Evolutionary conservation across 1,140 invertebrate species (phyloP).

Genomic region (Zaprionus lachaisei): DNA sequence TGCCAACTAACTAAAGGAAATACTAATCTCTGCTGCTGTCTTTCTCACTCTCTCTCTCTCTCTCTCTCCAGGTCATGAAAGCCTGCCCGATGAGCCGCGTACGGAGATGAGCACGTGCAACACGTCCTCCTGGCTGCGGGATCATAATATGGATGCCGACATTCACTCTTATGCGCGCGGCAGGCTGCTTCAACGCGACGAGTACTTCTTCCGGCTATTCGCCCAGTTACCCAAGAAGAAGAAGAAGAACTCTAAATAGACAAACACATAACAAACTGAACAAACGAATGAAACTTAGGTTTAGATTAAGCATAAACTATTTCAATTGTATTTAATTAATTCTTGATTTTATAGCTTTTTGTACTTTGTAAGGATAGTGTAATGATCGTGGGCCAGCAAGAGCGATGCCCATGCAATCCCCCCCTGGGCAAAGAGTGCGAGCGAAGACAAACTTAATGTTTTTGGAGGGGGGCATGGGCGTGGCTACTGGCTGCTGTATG

Average conservation of each 20-base stretch:
- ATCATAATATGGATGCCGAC: slow-evolving; percentile 96
- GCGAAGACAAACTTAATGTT: slow-evolving; percentile 73
- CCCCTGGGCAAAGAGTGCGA: slow-evolving; percentile 57
- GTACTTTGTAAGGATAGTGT: slow-evolving; percentile 65
- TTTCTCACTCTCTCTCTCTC: not conserved
- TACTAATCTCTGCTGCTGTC: not conserved
- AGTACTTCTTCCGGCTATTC: slow-evolving; percentile 96
- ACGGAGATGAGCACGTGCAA: slow-evolving; percentile 94
- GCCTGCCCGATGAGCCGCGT: slow-evolving; percentile 86
- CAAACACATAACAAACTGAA: slow-evolving; percentile 36
- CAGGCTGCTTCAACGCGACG: slow-evolving; percentile 92
- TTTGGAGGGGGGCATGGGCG: slow-evolving; percentile 41
- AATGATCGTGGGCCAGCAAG: slow-evolving; percentile 35
- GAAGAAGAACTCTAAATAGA: slow-evolving; percentile 78
- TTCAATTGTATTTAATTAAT: slow-evolving; percentile 68
- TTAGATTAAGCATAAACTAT: slow-evolving; percentile 64
- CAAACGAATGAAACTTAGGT: slow-evolving; percentile 63
- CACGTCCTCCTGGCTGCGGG: slow-evolving; percentile 95
- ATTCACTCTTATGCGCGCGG: slow-evolving; percentile 94
- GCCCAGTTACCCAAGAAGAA: slow-evolving; percentile 75
- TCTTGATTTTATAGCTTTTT: slow-evolving; percentile 63
- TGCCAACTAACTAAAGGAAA: not conserved
- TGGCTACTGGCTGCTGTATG: slow-evolving; percentile 49
- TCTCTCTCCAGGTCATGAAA: slow-evolving; percentile 83
- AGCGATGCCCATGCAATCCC: slow-evolving; percentile 55